Conservation (phyloP, 2,888 invertebrate genomes). For the Aphrophora alni region DNA sequence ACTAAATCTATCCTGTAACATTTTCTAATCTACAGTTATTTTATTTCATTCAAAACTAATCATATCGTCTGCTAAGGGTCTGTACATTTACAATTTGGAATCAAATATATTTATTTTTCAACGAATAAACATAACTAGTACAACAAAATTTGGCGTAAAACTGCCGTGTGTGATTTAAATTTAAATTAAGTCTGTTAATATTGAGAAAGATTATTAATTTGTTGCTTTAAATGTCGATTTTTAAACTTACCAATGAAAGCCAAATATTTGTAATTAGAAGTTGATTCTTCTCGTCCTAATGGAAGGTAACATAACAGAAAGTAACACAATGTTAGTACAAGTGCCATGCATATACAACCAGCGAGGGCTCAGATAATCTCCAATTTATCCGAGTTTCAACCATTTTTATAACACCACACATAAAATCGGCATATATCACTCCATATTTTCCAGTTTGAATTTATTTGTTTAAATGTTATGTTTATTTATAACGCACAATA, state of each 20-base stretch:
- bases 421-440: too few species aligned
- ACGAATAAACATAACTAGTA: too few species aligned
- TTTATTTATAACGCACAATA: too few species aligned
- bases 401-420: too few species aligned
- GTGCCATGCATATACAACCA: conserved; percentile 32
- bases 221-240: conserved; percentile 26
- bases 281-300: conserved; percentile 95
- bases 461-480: too few species aligned
- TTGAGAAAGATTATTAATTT: conserved; percentile 18
- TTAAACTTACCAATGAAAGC: conserved; percentile 89
- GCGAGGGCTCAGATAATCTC: not conserved
- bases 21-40: not conserved
- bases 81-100: not conserved
- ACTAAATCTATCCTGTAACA: not conserved
- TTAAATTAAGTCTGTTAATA: not conserved
- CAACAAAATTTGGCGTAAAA: conserved; percentile 37
- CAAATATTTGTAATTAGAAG: conserved; percentile 94
- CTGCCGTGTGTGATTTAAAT: conserved; percentile 46
- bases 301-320: conserved; percentile 66
- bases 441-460: too few species aligned
- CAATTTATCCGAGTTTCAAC: not conserved
- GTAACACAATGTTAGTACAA: conserved; percentile 48
- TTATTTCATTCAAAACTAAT: not conserved
- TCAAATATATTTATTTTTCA: too few species aligned
- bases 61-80: not conserved